Base-by-base conservation (phyloP, 2,888 invertebrate genomes). In the Dioctria linearis region DNA sequence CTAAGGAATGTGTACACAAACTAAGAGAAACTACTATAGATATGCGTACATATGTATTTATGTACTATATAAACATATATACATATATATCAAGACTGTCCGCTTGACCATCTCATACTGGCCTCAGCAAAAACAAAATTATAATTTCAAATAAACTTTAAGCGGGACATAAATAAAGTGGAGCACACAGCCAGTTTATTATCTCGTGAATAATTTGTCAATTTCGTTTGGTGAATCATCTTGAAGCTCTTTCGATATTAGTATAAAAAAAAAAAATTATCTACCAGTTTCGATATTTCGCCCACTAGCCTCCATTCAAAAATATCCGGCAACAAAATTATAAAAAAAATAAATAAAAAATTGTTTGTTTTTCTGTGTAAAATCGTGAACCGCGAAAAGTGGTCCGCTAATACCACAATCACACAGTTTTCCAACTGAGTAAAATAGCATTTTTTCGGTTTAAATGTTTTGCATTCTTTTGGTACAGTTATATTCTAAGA, bases 151-250 rank as follows among this genome's bases (percentile, higher is more conserved):
- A 71, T 71, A 54, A 71, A 71, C 37, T 51, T 51, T 54, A 54
- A 71, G 71, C 51, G 39, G 40, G 46, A 71, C 39, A 54, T 71
- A 51, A 71, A 71, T 67, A 71, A 71, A 71, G 39, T 71, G 54
- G 71, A 71, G 51, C 51, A 54, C 51, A 54, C 51, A 13, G 40
- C 37, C 71, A 54, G 54, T 71, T 71, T 71, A 40, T 71, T 71
- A 71, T 71, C 71, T 49, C 37, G 54, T 71, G 71, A 54, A 71
- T 71, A 71, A 71, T 71, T 71, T 71, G 71, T 71, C 71, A 71
- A 54, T 71, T 71, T 71, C 37, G 46, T 11, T 39, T 39, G 5
- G 54, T 71, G 71, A 71, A 51, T 71, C 71, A 71, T 37, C 54
- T 4, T 51, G n/a, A 6, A 37, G 49, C 49, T 40, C 11, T 37